Evolutionary conservation across 1,140 invertebrate genomes (phyloP), one percentile per base, ranked within the genome.

Genomic region (Manduca sexta): DNA sequence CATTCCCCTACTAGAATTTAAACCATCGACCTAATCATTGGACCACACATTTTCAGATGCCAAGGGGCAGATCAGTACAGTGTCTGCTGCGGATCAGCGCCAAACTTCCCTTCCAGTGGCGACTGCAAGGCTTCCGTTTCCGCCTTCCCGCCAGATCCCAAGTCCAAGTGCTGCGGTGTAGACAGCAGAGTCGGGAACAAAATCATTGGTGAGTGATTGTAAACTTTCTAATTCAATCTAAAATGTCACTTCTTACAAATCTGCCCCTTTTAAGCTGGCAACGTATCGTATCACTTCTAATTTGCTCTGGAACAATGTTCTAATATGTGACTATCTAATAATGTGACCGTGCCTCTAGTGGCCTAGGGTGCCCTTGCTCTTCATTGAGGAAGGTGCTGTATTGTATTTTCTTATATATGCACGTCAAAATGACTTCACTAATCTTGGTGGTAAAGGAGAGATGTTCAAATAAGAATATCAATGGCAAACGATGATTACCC

Each of bases 31-130:
- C n/a, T 13, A 12, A 15, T 2, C 11, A 14, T 13, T 3, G 11
- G 30, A 8, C 8, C 14, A 15, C 2, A 12, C 12, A 3, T 42
- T 51, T 38, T 17, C 55, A 76, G 73, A 43, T 76, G 73, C 44
- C 30, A 58, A 11, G 52, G 64, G 8, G 1, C 51, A 8, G 45
- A 49, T 0, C 34, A 48, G 16, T 60, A 60, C 50, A 72, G 64
- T 42, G 64, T 77, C 1, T 77, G 74, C 38, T 77, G 74, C 18
- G 68, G 65, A 0, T 26, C 60, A 0, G 10, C 45, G 0, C 37
- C 42, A 1, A 7, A 13, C 3, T 6, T 18, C 10, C 14, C 30
- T 7, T 29, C 43, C 1, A 42, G 21, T 17, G 17, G 34, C 35
- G 21, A 26, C 4, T 47, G 45, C 39, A 10, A 12, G 10, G 4